Conservation (phyloP, 2,113 vertebrate species). For the Blennius ocellaris region DNA sequence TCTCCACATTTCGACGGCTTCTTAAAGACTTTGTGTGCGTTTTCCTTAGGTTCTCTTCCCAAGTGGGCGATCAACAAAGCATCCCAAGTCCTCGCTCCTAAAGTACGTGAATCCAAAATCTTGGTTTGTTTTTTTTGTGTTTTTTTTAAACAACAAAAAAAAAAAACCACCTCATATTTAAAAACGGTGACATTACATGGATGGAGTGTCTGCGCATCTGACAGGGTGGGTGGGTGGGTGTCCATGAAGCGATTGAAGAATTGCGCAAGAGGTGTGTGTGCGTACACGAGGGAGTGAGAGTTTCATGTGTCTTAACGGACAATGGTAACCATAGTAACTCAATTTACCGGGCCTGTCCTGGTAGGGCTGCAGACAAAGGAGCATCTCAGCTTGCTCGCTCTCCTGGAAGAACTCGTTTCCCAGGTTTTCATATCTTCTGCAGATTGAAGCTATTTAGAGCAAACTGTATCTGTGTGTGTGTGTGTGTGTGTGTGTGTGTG, state of each 20-base stretch:
- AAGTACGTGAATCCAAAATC: conserved; percentile 67
- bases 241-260: conserved; percentile 14
- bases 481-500: not conserved
- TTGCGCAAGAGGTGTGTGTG: conserved; percentile 12
- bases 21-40: not conserved
- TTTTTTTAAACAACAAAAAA: not conserved
- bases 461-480: conserved; percentile 6
- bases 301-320: conserved; percentile 64
- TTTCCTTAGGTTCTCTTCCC: conserved; percentile 82
- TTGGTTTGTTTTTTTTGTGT: conserved; percentile 18
- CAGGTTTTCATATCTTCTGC: conserved; percentile 61
- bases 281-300: conserved; percentile 10
- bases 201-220: not conserved
- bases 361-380: conserved; percentile 62
- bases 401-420: conserved; percentile 71
- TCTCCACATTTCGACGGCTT: not conserved
- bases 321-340: conserved; percentile 76
- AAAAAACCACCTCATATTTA: not conserved
- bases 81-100: conserved; percentile 82
- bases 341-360: conserved; percentile 37
- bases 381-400: conserved; percentile 22
- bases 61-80: conserved; percentile 87
- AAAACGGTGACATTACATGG: not conserved
- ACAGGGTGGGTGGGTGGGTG: conserved; percentile 15
- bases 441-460: conserved; percentile 43